Evolutionary conservation across 2,888 invertebrate species (phyloP).

Genomic region (Idaea dimidiata): DNA sequence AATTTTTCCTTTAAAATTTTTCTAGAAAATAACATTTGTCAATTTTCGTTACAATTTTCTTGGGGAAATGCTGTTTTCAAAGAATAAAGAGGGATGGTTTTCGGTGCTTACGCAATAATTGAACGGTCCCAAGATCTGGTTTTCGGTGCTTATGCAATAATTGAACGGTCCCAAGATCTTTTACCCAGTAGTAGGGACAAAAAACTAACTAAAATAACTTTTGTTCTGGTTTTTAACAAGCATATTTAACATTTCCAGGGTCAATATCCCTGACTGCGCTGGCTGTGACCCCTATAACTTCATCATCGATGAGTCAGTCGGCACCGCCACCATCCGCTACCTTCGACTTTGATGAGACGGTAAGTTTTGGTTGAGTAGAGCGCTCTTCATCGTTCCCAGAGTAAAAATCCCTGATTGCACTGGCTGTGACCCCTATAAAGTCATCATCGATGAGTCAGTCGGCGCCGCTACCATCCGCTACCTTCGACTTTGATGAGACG

Average conservation of each 20-base stretch:
- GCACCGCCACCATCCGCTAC: constrained; percentile 54
- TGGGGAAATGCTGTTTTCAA: too few relatives aligned
- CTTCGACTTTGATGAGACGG: constrained; percentile 57
- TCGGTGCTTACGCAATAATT: too few relatives aligned
- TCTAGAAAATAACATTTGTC: too few relatives aligned
- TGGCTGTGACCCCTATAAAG: constrained; percentile 58
- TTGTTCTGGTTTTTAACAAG: neutral
- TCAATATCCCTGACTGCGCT: constrained; percentile 69
- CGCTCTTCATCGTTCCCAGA: too few relatives aligned
- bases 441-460: constrained; percentile 69
- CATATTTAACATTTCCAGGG: constrained; percentile 40
- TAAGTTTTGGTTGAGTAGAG: constrained; percentile 31
- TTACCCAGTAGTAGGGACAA: too few relatives aligned
- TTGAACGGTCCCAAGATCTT: too few relatives aligned
- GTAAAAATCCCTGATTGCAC: constrained; percentile 64
- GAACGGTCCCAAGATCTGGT: too few relatives aligned
- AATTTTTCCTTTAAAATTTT: too few relatives aligned
- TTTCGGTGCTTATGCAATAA: too few relatives aligned
- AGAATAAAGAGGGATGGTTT: too few relatives aligned
- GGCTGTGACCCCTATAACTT: constrained; percentile 54
- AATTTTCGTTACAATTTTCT: too few relatives aligned
- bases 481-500: constrained; percentile 55
- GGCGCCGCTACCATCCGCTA: constrained; percentile 53
- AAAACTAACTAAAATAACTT: too few relatives aligned
- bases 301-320: constrained; percentile 67